phyloP scores from a whole-genome alignment of 2,113 vertebrate genomes.

The Syngnathoides biaculeatus region DNA sequence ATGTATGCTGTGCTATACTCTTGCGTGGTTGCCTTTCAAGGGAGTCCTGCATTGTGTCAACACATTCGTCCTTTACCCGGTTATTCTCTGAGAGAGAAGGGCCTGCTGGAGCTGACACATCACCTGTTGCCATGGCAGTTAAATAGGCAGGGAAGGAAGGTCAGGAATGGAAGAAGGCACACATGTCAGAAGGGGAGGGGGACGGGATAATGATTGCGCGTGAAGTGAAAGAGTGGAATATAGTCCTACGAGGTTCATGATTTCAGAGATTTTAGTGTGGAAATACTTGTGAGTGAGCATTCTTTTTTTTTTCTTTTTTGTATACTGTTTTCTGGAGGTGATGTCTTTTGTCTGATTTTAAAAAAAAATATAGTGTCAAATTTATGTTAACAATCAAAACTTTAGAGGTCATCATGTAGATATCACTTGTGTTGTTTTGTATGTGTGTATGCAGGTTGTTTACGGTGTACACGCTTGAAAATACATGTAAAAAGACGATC shows the following conservation, averaged over 20 bases:
- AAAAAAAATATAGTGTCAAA: no score
- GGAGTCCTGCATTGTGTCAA: conserved; percentile 13
- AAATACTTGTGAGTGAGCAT: neutral
- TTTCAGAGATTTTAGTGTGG: conserved; percentile 4
- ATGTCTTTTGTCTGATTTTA: no score
- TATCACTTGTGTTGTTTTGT: no score
- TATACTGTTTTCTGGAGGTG: neutral
- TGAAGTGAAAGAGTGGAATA: conserved; percentile 12
- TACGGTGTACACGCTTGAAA: no score
- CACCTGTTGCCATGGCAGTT: conserved; percentile 73
- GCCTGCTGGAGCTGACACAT: conserved; percentile 53
- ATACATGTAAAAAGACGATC: no score
- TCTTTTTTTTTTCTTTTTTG: neutral
- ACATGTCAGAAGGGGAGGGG: conserved; percentile 18
- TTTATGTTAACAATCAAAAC: neutral
- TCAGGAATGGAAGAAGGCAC: conserved; percentile 48
- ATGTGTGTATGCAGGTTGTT: no score
- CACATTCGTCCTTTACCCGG: conserved; percentile 6
- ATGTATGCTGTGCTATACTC: conserved; percentile 19
- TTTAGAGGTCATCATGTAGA: neutral
- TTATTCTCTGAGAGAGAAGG: conserved; percentile 37
- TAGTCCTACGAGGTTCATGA: neutral
- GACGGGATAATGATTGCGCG: conserved; percentile 50
- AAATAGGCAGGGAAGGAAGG: conserved; percentile 59
- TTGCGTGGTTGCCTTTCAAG: conserved; percentile 31